Evolutionary conservation across 2,888 invertebrate species (phyloP).

Genomic region (Portevinia maculata): DNA sequence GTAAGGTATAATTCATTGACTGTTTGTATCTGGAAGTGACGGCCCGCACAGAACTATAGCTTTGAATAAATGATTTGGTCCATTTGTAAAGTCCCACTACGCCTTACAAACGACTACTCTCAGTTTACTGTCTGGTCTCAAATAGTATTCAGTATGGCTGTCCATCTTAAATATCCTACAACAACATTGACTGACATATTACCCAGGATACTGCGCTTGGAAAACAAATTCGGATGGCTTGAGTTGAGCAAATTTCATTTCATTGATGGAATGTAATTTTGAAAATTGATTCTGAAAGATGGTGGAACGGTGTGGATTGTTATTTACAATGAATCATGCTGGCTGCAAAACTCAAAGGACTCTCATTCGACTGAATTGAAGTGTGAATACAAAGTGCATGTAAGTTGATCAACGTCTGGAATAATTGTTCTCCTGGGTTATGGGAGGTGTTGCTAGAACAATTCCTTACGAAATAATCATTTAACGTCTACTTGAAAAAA

Average conservation of each 20-base stretch:
- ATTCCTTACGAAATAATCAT: no score
- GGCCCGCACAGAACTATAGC: constrained; percentile 43
- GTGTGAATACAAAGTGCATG: no score
- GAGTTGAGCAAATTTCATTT: not conserved
- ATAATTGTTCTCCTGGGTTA: no score
- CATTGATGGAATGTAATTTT: not conserved
- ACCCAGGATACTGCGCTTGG: constrained; percentile 8
- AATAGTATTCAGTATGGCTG: constrained; percentile 10
- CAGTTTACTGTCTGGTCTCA: not conserved
- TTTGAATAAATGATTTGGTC: constrained; percentile 70
- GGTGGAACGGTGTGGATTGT: not conserved
- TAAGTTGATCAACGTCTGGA: no score
- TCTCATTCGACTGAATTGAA: no score
- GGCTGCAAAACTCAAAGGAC: no score
- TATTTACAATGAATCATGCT: no score
- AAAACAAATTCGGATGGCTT: not conserved
- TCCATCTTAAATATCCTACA: constrained; percentile 26
- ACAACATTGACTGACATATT: constrained; percentile 12
- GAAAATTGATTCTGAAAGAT: not conserved
- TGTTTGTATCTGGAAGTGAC: constrained; percentile 44
- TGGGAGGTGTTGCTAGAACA: no score
- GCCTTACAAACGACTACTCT: constrained; percentile 24
- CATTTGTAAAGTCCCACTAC: constrained; percentile 63
- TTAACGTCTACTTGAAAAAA: no score
- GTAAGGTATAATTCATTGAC: constrained; percentile 45